phyloP scores from a whole-genome alignment of 2,797 vertebrate species.

The Pyrocephalus nanus region DNA sequence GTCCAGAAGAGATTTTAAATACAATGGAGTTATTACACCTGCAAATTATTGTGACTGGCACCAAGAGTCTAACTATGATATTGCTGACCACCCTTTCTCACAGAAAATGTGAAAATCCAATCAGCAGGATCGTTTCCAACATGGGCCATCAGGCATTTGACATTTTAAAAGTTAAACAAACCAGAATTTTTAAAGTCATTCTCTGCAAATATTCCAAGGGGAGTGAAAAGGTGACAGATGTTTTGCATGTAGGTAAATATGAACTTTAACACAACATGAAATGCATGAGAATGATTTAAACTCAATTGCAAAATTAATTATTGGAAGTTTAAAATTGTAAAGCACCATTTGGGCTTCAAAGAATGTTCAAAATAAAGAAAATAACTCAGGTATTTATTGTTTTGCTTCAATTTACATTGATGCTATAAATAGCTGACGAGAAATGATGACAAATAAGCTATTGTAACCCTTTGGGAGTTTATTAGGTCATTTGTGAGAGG shows the following conservation, averaged over 20 bases:
- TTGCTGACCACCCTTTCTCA: not conserved
- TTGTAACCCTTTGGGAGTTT: conserved; percentile 46
- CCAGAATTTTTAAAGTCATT: not conserved
- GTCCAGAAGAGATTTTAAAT: not conserved
- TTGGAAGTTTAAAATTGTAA: not conserved
- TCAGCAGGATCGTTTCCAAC: not conserved
- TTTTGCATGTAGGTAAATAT: not conserved
- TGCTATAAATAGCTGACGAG: conserved; percentile 32
- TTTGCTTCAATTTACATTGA: not conserved
- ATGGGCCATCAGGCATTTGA: not conserved
- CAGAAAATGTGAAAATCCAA: not conserved
- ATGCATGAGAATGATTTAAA: not conserved
- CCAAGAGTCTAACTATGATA: not conserved
- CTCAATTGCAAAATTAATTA: not conserved
- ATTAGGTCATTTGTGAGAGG: conserved; percentile 54
- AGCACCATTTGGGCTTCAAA: not conserved
- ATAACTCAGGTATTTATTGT: conserved; percentile 31
- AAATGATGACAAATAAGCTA: conserved; percentile 50
- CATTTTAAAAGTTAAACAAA: not conserved
- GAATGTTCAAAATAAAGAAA: conserved; percentile 24
- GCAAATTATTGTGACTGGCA: not conserved
- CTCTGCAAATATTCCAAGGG: not conserved
- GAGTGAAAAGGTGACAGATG: not conserved
- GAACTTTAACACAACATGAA: not conserved
- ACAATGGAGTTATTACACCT: not conserved